Percentiles rank a stretch among this genome's conserved stretches.
These are phyloP conservation scores for Ovis aries DNA, from an alignment of 2,113 vertebrate genomes.

Conservation along the genomic window ARS-UI_Ramb_v3.0 NC_056077.1:39365501-39366000, in stretches of 20 bases:
- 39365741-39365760: too few relatives aligned
- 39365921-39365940: not conserved
- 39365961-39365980: not conserved
- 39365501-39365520: not conserved
- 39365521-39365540: not conserved
- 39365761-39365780: not conserved
- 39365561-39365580: accelerated
- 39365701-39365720: too few relatives aligned
- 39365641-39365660: too few relatives aligned
- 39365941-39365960: not conserved
- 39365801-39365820: not conserved
- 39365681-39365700: not conserved
- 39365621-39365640: not conserved
- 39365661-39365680: not conserved
- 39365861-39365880: not conserved
- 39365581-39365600: not conserved
- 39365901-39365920: not conserved
- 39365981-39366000: not conserved
- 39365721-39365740: not conserved
- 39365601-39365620: not conserved
- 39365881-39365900: not conserved
- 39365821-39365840: not conserved
- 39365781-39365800: not conserved
- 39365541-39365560: not conserved
- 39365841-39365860: not conserved